A percentile compares a stretch with the other conserved stretches of the same genome.
phyloP scores from a whole-genome alignment of 1,140 invertebrate genomes.

The Drosophila tristis region DNA sequence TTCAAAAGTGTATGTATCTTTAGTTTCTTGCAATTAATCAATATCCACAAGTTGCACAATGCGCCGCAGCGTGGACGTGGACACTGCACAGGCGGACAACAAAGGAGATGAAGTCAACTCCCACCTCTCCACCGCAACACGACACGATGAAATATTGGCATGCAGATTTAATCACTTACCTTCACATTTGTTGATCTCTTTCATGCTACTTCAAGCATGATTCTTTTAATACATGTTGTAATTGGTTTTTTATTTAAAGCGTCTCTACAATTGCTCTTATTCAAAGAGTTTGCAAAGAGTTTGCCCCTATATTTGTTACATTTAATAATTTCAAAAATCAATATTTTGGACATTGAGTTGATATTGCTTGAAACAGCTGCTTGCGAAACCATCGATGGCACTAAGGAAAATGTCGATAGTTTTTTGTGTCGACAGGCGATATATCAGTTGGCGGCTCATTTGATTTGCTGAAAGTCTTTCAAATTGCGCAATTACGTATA shows the following conservation, averaged over 20 bases:
- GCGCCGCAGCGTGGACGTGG: constrained; percentile 47
- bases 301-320: constrained; percentile 1
- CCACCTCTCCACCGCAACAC: constrained; percentile 9
- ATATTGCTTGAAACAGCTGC: too few species aligned
- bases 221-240: neutral
- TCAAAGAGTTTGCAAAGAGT: neutral
- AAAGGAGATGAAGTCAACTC: constrained; percentile 55
- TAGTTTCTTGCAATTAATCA: constrained; percentile 72
- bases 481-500: constrained; percentile 3
- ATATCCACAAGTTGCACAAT: constrained; percentile 74
- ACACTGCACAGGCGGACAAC: constrained; percentile 45
- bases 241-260: neutral
- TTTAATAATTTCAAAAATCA: constrained; percentile 44
- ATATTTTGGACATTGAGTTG: constrained; percentile 30
- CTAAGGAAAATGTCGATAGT: too few species aligned
- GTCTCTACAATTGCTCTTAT: too few species aligned
- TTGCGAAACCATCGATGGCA: too few species aligned
- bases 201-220: constrained; percentile 16
- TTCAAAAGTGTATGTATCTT: constrained; percentile 52
- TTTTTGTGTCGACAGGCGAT: too few species aligned
- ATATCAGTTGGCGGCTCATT: too few species aligned
- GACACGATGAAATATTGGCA: neutral
- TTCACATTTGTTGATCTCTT: neutral
- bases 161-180: constrained; percentile 13
- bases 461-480: neutral